Percentiles rank a stretch among this genome's conserved stretches.
Conservation (phyloP, 1,140 invertebrate species). For the Caenorhabditis brenneri region DNA sequence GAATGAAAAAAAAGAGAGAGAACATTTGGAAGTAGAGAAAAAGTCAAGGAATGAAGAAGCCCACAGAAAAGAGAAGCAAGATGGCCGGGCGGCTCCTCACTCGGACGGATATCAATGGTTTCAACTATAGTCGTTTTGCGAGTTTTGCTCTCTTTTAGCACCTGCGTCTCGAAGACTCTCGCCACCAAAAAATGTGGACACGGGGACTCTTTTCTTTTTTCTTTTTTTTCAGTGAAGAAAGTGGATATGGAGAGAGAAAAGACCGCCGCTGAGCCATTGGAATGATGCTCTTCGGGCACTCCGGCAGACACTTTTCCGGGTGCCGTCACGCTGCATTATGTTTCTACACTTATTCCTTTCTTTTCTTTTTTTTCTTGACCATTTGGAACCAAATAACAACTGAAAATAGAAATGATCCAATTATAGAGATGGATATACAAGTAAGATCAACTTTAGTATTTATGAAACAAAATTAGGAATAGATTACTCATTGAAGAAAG, state of each 20-base stretch:
- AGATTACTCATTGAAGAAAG: not conserved
- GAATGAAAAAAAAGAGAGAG: not conserved
- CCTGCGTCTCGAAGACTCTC: constrained; percentile 34
- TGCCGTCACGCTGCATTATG: constrained; percentile 2
- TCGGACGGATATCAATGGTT: constrained; percentile 42
- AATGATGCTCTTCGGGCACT: not conserved
- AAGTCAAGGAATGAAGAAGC: constrained; percentile 12
- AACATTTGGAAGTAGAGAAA: not conserved
- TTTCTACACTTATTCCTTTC: not conserved
- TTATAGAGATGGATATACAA: not conserved
- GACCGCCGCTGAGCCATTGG: constrained; percentile 6
- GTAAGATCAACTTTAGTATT: not conserved
- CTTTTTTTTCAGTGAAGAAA: not conserved
- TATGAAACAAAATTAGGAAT: not conserved
- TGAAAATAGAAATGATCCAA: not conserved
- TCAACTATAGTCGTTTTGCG: constrained; percentile 43
- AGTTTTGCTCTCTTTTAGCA: constrained; percentile 36
- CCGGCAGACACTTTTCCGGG: not conserved
- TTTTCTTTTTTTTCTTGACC: not conserved
- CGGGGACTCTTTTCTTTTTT: constrained; percentile 37
- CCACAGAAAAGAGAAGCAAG: constrained; percentile 10
- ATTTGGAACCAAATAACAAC: not conserved
- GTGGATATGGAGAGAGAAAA: not conserved
- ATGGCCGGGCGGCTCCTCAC: constrained; percentile 39
- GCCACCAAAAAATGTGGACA: constrained; percentile 39